phyloP scores from a whole-genome alignment of 1,140 invertebrate genomes.

The Papilio glaucus region DNA sequence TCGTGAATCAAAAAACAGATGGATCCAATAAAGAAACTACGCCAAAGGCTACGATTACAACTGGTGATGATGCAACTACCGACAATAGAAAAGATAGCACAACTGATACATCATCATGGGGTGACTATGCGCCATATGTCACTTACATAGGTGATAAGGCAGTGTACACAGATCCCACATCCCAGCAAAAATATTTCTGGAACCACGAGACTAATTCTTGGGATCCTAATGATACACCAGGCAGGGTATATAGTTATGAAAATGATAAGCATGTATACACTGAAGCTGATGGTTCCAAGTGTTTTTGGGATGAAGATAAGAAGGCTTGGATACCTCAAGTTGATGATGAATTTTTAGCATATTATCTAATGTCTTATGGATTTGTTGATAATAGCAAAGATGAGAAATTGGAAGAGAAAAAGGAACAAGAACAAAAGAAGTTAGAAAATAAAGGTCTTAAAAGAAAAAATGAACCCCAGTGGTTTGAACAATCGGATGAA shows the following conservation, averaged over 20 bases:
- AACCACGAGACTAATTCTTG: slow-evolving; percentile 86
- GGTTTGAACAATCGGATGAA: slow-evolving; percentile 97
- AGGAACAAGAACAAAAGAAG: slow-evolving; percentile 63
- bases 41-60: slow-evolving; percentile 28
- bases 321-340: slow-evolving; percentile 98
- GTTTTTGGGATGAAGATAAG: slow-evolving; percentile 95
- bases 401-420: slow-evolving; percentile 55
- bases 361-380: slow-evolving; percentile 98
- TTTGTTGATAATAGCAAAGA: slow-evolving; percentile 86
- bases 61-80: slow-evolving; percentile 13
- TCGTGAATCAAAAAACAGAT: slow-evolving; percentile 1
- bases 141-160: slow-evolving; percentile 87
- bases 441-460: slow-evolving; percentile 61
- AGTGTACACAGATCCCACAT: slow-evolving; percentile 89
- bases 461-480: slow-evolving; percentile 85
- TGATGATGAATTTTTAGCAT: slow-evolving; percentile 97
- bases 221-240: slow-evolving; percentile 77
- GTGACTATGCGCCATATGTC: slow-evolving; percentile 74
- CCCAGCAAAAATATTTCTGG: slow-evolving; percentile 88
- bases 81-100: slow-evolving; percentile 27
- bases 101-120: slow-evolving; percentile 48
- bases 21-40: background rate
- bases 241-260: slow-evolving; percentile 87
- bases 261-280: slow-evolving; percentile 91
- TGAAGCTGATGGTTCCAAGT: slow-evolving; percentile 94